Evolutionary conservation across 2,888 invertebrate genomes (phyloP), one percentile per base, ranked within the genome.

Genomic region (Trichopoda pennipes): DNA sequence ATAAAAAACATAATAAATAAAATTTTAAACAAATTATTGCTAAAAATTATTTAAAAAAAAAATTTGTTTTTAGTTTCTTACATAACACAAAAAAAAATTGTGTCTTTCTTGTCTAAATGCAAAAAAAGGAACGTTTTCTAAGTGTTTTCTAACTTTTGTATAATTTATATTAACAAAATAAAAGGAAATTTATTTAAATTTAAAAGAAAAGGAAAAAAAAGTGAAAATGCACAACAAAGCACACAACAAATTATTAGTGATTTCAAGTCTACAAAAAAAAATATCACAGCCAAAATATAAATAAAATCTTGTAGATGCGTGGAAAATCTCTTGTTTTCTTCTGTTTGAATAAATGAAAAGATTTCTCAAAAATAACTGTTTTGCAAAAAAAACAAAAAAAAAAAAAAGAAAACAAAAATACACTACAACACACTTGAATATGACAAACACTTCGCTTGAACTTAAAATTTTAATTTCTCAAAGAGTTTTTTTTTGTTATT

Each of bases 31-130:
- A 38, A 35, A 10, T 44, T 58, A n/a, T 38, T 9, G 23, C 19
- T 66, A 66, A 49, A 69, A 70, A 14, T 75, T 23, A 23, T 63
- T 63, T 23, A 16, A 76, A 56, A 56, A 44, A 35, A 44, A 63
- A 35, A 58, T 35, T 12, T 55, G 21, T 72, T 49, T 78, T 82
- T 75, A 70, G 8, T 28, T 28, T 28, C 28, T 82, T 82, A 66
- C 81, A 82, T 82, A 82, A 82, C 66, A 82, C 4, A 75, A 64
- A 32, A n/a, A n/a, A n/a, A n/a, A n/a, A n/a, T n/a, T n/a, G n/a
- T n/a, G n/a, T n/a, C n/a, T 44, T 44, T 78, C 66, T 78, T 68
- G 42, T 56, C n/a, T 61, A 55, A 75, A 61, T 78, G 44, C 64
- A 60, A 58, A 74, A 70, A 66, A 32, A n/a, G n/a, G 12, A 51